A percentile compares a stretch with the other conserved stretches of the same genome.
phyloP scores from a whole-genome alignment of 2,888 invertebrate genomes.

The Mesoligia furuncula region DNA sequence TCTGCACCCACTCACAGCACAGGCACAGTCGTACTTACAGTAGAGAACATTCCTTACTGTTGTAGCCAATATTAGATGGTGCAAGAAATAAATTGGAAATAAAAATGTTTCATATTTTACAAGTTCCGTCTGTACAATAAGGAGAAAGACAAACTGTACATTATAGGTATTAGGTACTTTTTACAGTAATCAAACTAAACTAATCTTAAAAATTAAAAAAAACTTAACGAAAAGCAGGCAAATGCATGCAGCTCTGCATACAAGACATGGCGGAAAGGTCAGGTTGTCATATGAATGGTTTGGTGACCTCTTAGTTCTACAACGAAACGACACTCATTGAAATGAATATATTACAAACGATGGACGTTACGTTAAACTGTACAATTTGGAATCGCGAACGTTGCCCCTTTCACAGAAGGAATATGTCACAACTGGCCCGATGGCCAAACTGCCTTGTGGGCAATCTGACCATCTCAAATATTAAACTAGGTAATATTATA shows the following conservation, averaged over 20 bases:
- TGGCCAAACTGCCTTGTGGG: constrained; percentile 88
- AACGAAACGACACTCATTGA: constrained; percentile 93
- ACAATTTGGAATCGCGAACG: constrained; percentile 92
- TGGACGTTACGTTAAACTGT: constrained; percentile 89
- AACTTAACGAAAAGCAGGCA: constrained; percentile 93
- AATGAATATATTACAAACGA: constrained; percentile 90
- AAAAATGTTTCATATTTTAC: constrained; percentile 91
- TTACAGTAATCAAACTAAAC: constrained; percentile 90
- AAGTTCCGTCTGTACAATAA: constrained; percentile 89
- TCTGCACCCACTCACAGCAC: constrained; percentile 79
- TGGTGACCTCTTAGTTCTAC: constrained; percentile 90
- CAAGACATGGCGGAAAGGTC: constrained; percentile 92
- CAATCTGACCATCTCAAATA: constrained; percentile 87
- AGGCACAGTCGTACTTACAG: constrained; percentile 86
- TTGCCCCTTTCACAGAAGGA: constrained; percentile 96
- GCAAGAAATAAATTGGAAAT: constrained; percentile 93
- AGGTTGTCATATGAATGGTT: constrained; percentile 92
- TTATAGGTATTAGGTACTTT: constrained; percentile 85
- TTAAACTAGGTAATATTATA: constrained; percentile 80
- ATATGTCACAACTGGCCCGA: constrained; percentile 94
- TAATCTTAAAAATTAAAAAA: constrained; percentile 89
- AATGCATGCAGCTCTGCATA: constrained; percentile 92
- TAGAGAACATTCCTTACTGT: constrained; percentile 92
- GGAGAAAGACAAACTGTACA: constrained; percentile 89
- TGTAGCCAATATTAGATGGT: constrained; percentile 92